Conservation (phyloP, 2,797 vertebrate species). For the Phataginus tricuspis region DNA sequence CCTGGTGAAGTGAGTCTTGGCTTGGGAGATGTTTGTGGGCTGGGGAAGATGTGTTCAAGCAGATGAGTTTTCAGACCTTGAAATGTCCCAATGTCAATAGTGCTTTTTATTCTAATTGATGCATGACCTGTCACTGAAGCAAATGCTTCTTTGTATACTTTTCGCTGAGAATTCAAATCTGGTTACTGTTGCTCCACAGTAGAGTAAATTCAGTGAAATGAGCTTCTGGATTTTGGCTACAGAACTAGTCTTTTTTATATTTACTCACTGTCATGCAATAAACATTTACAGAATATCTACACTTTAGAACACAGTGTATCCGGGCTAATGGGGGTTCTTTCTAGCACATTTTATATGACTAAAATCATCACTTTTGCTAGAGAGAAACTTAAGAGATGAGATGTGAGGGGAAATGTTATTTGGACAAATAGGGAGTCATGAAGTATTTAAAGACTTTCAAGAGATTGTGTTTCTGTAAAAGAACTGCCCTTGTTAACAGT, state of each 20-base stretch:
- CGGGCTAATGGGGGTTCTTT: background rate
- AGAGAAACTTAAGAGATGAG: background rate
- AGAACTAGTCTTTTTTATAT: background rate
- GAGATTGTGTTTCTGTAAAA: background rate
- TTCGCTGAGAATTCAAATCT: background rate
- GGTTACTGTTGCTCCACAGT: background rate
- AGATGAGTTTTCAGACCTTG: background rate
- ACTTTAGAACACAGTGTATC: background rate
- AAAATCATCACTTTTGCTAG: background rate
- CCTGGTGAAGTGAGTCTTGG: accelerated
- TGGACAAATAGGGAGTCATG: background rate
- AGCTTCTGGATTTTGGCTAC: background rate
- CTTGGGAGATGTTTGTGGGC: background rate
- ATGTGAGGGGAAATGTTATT: background rate
- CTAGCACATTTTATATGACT: background rate
- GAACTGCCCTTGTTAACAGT: background rate
- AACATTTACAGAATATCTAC: background rate
- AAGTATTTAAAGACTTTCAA: conserved; percentile 2
- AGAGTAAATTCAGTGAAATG: background rate
- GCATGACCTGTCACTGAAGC: background rate
- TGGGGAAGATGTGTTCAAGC: background rate
- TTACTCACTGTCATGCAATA: background rate
- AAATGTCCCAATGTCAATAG: background rate
- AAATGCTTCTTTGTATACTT: background rate
- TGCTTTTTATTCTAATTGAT: background rate